Base-by-base conservation (phyloP, 2,113 vertebrate genomes). In the Pagrus major region DNA sequence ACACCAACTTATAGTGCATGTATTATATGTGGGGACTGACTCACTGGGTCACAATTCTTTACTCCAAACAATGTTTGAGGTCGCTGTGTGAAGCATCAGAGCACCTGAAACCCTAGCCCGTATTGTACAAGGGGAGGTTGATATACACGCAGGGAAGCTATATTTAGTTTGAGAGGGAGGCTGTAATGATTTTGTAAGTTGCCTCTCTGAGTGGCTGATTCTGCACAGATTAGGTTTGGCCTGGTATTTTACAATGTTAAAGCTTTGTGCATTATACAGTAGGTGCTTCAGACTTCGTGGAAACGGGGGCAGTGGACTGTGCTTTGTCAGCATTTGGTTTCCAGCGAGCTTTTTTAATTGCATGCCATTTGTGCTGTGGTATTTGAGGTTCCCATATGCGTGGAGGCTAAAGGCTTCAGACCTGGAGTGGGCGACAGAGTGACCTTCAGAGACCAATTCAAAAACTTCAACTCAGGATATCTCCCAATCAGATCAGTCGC, bases 311-410 rank as follows among this genome's bases (percentile, higher is more conserved):
- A 83, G 39, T 76, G 58, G 46, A 69, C 68, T 79, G 39, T n/a
- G 59, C 49, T n/a, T 66, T 51, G 33, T 42, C 69, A 88, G 56
- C 39, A 23, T 74, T 77, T 25, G 31, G 11, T 74, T 46, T 58
- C 61, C 65, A 31, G 29, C 54, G 31, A 75, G n/a, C 54, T 42
- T 42, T 39, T 70, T 55, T 27, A 71, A 70, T 73, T 44, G 39
- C 47, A 71, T 77, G 49, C 64, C 61, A 71, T 55, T 76, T 76
- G 67, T 72, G 70, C 44, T 61, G n/a, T 67, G 21, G 23, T 52
- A 11, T 27, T 72, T 69, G 23, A 33, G 27, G 33, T 66, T 55
- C 27, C 27, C 25, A 54, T 39, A 60, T 16, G 14, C 46, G 47
- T 54, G 10, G 9, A 42, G 27, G 44, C 4, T 46, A 16, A 15